Evolutionary conservation across 1,140 invertebrate genomes (phyloP).

Genomic region (Andricus grossulariae): DNA sequence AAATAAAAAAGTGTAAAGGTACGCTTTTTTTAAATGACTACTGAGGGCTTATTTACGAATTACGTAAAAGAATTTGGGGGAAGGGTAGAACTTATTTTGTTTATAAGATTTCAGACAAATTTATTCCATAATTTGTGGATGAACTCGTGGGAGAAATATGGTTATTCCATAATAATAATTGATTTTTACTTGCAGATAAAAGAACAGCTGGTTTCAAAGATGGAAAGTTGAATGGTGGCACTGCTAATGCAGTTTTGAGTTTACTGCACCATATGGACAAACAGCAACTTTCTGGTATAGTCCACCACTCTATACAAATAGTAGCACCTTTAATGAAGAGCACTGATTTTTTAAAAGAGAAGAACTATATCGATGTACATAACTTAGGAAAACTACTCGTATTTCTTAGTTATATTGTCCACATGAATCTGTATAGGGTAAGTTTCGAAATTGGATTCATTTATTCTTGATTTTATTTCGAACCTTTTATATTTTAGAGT

Average conservation of each 20-base stretch:
- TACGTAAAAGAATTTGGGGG: too few species aligned
- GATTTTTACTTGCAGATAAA: background rate
- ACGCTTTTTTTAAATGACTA: too few species aligned
- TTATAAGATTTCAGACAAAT: too few species aligned
- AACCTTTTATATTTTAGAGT: background rate
- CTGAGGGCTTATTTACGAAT: too few species aligned
- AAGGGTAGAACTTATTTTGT: too few species aligned
- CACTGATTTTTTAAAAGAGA: background rate
- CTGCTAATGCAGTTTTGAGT: background rate
- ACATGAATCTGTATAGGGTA: background rate
- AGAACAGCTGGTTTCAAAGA: conserved; percentile 4
- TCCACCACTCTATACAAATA: background rate
- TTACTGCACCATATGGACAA: background rate
- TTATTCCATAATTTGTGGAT: too few species aligned
- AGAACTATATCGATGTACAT: background rate
- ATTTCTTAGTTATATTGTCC: background rate
- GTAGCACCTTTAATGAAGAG: background rate
- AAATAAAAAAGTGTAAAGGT: background rate
- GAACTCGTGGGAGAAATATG: too few species aligned
- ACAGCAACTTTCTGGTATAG: background rate
- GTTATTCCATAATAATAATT: too few species aligned
- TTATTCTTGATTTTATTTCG: background rate
- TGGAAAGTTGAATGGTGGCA: background rate
- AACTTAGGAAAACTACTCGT: background rate
- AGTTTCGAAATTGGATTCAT: background rate